Base-by-base conservation (phyloP, 2,797 vertebrate species). In the Phalloptychus januarius region DNA sequence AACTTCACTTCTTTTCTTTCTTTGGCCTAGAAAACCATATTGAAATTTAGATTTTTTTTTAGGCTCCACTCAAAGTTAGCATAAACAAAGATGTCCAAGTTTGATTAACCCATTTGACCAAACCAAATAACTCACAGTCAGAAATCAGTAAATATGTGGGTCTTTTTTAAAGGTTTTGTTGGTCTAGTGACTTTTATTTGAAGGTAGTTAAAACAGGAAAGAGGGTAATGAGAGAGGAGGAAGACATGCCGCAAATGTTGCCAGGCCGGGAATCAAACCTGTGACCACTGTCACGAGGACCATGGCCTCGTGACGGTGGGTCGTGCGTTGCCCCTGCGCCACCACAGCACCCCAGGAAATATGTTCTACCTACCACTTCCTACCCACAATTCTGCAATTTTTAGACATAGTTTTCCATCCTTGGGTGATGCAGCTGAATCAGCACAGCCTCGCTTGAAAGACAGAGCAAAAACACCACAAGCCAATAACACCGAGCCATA, bases 401-500 rank as follows among this genome's bases (percentile, higher is more conserved):
- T 44, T 70, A 15, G 38, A 44, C 12, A n/a, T 25, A n/a, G 65
- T 15, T 44, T 16, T n/a, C 11, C 15, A 15, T 42, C 10, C 36
- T 69, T 13, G 36, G 3, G 20, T 2, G 23, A 42, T 25, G 23
- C 38, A 69, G 23, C 36, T 42, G 10, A 11, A 42, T 7, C 23
- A 67, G 20, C 18, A 40, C 2, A 25, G 36, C 11, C 10, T 13
- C 7, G 5, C 36, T 40, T 20, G 45, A 42, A 13, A 12, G 38
- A 69, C 7, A 76, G 71, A 50, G 65, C 6, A 81, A 38, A 78
- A 83, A 78, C 38, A 71, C 75, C 33, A 83, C 74, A 46, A 72
- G n/a, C 74, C 69, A 83, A 83, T 84, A 44, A 42, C 12, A 36
- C 65, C 81, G 67, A 76, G 71, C 75, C 73, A 78, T 61, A 75